These are phyloP conservation scores for Apoda limacodes DNA, from an alignment of 2,888 invertebrate species.

Conservation along the genomic window DNA sequence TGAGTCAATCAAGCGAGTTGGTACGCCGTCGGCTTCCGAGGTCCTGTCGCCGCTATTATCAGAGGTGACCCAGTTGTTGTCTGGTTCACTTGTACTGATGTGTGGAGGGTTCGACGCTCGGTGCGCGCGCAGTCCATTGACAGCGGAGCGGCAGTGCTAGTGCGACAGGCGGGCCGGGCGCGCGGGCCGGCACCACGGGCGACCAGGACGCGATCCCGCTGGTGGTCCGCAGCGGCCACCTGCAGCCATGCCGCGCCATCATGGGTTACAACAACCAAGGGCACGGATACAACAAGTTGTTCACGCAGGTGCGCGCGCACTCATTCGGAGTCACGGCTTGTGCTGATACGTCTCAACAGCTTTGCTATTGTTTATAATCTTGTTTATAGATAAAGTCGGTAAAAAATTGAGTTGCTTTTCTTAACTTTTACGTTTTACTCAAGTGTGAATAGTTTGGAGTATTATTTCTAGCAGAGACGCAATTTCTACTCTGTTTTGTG, in stretches of 20 bases:
- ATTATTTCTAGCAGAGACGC: no score
- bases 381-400: no score
- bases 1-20: conserved; percentile 1
- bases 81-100: conserved; percentile 14
- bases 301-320: conserved; percentile 76
- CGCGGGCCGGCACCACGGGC: conserved; percentile 52
- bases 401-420: no score
- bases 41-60: conserved; percentile 23
- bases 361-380: no score
- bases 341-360: no score
- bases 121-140: conserved; percentile 59
- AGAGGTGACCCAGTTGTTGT: conserved; percentile 37
- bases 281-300: conserved; percentile 86
- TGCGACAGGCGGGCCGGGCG: conserved; percentile 32
- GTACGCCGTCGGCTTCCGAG: no score
- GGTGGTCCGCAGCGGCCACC: conserved; percentile 63
- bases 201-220: conserved; percentile 63
- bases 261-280: conserved; percentile 82
- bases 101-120: conserved; percentile 1
- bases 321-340: conserved; percentile 8
- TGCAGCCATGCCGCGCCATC: conserved; percentile 75
- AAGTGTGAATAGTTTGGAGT: no score
- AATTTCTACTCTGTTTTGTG: no score
- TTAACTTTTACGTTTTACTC: no score
- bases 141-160: conserved; percentile 19